Percentiles rank a stretch among this genome's conserved stretches.
phyloP scores from a whole-genome alignment of 2,113 vertebrate species.

The Larimichthys polyactis region DNA sequence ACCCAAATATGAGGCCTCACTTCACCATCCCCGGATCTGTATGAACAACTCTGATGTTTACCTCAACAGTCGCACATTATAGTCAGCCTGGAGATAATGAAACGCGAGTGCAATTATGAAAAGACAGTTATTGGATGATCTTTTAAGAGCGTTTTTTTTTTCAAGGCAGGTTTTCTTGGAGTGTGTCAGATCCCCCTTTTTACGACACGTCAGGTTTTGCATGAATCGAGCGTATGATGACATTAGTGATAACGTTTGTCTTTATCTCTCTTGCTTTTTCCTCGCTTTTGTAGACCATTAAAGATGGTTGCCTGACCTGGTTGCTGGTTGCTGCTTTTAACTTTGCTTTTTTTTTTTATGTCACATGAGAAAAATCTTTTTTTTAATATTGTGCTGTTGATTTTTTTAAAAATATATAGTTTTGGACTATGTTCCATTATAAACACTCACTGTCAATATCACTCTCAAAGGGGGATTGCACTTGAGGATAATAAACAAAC shows the following conservation, averaged over 20 bases:
- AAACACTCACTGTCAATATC: background rate
- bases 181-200: background rate
- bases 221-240: conserved; percentile 15
- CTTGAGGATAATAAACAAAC: background rate
- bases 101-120: background rate
- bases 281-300: conserved; percentile 40
- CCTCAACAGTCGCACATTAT: conserved; percentile 44
- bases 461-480: background rate
- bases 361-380: background rate
- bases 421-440: background rate
- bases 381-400: background rate
- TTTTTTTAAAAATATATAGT: background rate
- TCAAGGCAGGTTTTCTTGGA: background rate
- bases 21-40: conserved; percentile 47
- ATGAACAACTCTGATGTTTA: conserved; percentile 60
- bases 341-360: conserved; percentile 16
- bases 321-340: conserved; percentile 45
- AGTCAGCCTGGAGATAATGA: background rate
- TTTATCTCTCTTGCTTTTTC: conserved; percentile 40
- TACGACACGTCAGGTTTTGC: conserved; percentile 18
- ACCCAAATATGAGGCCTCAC: conserved; percentile 61
- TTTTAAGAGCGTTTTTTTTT: background rate
- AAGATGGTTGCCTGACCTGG: conserved; percentile 44
- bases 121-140: background rate
- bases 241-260: background rate